These are phyloP conservation scores for Cylas formicarius DNA, from an alignment of 1,140 invertebrate genomes.

Conservation along the genomic window DNA sequence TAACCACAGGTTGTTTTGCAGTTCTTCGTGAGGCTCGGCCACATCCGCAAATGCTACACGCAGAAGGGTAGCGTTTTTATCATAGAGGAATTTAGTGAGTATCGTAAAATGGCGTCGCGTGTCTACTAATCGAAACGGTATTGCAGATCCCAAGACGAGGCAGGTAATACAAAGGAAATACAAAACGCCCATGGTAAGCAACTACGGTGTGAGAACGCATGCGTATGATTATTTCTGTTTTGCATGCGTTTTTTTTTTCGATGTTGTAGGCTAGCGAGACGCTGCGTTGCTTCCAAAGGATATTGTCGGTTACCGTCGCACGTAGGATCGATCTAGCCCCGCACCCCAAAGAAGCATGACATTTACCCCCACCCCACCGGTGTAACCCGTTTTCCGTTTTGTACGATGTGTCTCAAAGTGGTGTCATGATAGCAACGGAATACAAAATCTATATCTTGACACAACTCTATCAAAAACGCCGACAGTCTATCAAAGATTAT, in stretches of 20 bases:
- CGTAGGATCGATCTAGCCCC: no score
- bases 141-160: slow-evolving; percentile 94
- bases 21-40: slow-evolving; percentile 98
- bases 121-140: no score
- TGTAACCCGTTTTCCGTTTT: no score
- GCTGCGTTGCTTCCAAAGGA: slow-evolving; percentile 54
- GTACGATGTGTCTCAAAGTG: no score
- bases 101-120: slow-evolving; percentile 13
- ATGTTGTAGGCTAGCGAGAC: slow-evolving; percentile 50
- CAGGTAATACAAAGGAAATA: slow-evolving; percentile 95
- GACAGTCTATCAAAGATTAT: no score
- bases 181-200: slow-evolving; percentile 95
- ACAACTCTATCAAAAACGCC: no score
- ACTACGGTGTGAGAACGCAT: not conserved
- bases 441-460: no score
- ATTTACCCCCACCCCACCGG: no score
- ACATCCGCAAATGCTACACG: slow-evolving; percentile 99
- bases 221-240: slow-evolving; percentile 10
- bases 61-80: slow-evolving; percentile 98
- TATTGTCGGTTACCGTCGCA: slow-evolving; percentile 42
- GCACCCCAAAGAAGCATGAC: no score
- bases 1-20: slow-evolving; percentile 72
- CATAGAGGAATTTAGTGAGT: slow-evolving; percentile 98
- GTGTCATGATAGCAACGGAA: no score
- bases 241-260: slow-evolving; percentile 27